These are phyloP conservation scores for Pangasianodon hypophthalmus DNA, from an alignment of 2,113 vertebrate genomes.

Conservation along the genomic window DNA sequence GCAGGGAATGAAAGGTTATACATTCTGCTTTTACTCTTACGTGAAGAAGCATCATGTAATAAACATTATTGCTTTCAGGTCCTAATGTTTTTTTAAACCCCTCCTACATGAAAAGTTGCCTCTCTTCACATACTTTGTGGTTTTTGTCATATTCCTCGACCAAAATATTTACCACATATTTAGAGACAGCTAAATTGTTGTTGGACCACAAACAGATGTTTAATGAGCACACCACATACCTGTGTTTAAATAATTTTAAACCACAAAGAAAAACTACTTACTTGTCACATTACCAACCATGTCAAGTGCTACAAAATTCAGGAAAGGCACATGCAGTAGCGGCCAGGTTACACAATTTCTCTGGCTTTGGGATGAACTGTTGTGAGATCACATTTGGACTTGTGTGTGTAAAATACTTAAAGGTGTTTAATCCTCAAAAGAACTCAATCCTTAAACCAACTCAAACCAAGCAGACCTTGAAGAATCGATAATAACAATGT, in stretches of 20 bases:
- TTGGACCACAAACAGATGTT: slow-evolving; percentile 73
- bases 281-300: slow-evolving; percentile 69
- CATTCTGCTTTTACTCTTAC: background rate
- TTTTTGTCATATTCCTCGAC: slow-evolving; percentile 75
- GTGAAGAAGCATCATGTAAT: background rate
- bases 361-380: background rate
- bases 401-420: slow-evolving; percentile 55
- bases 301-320: background rate
- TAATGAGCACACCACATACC: slow-evolving; percentile 54
- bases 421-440: slow-evolving; percentile 54
- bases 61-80: slow-evolving; percentile 6
- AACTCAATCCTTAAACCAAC: slow-evolving; percentile 67
- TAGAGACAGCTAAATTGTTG: slow-evolving; percentile 76
- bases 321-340: background rate
- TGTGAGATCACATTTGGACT: slow-evolving; percentile 10
- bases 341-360: background rate
- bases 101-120: background rate
- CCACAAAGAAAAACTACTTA: slow-evolving; percentile 63
- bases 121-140: slow-evolving; percentile 59
- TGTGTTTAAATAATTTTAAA: slow-evolving; percentile 71
- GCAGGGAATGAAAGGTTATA: background rate
- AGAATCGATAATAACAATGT: slow-evolving; percentile 60
- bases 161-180: slow-evolving; percentile 80
- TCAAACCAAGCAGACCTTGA: slow-evolving; percentile 56
- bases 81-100: background rate